Base-by-base conservation (phyloP, 1,140 invertebrate genomes). In the Hypsibius dujardini region DNA sequence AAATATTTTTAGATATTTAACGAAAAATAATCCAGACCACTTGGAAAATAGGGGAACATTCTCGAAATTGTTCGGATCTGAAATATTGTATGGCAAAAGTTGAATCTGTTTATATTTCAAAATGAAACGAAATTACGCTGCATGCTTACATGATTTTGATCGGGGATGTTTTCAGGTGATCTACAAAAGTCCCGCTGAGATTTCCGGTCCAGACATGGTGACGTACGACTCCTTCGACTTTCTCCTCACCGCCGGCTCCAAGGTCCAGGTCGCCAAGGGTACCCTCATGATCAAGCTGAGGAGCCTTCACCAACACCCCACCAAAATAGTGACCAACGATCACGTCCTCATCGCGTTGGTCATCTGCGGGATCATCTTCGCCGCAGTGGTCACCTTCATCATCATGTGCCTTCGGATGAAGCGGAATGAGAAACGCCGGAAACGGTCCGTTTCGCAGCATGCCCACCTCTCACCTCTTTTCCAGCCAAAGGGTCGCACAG, bases 271-370 rank as follows among this genome's bases (percentile, higher is more conserved):
- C 7, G 62, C 42, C 62, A 12, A 42, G 3, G 62, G 7, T 3
- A 7, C 42, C 7, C 3, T 67, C 62, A 12, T 3, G 7, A 67
- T 67, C 62, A 7, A 42, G 45, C 3, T 67, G 12, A 7, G 42
- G 62, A 3, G 3, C 12, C 62, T 67, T 3, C 42, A 14, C 42
- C 62, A 67, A 42, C 7, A 7, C 3, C 62, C 42, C 7, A 67
- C 62, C 62, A 67, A 67, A 42, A 67, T 67, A 7, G 62, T 42
- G 3, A 67, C 62, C 7, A 67, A 67, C 62, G 62, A 67, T 67
- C 7, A 7, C 7, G 62, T 42, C 3, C 42, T 67, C 62, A 67
- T 67, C 3, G 62, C 62, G 3, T 3, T 7, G 7, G 42, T 67
- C 7, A 42, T 67, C 7, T 14, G 3, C 62, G 7, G 12, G 3